Evolutionary conservation across 2,797 vertebrate genomes (phyloP).

Genomic region (Margarornis squamiger): DNA sequence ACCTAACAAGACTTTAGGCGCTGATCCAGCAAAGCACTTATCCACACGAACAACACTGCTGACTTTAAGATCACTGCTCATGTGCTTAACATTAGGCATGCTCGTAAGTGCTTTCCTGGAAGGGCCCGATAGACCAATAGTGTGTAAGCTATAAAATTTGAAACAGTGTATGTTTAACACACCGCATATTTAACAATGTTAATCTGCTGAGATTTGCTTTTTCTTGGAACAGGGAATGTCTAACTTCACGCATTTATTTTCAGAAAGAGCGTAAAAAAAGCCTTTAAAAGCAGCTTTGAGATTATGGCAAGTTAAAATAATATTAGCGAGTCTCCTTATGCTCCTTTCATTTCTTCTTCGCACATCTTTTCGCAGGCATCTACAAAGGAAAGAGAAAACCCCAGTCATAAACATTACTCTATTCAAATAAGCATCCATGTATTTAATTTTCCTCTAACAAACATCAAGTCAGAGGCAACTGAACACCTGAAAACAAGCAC

Average conservation of each 20-base stretch:
- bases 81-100: conserved; percentile 65
- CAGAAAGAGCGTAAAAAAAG: conserved; percentile 18
- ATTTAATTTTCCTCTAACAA: background rate
- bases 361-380: conserved; percentile 56
- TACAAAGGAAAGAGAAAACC: conserved; percentile 63
- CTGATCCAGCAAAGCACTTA: conserved; percentile 63
- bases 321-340: background rate
- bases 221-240: conserved; percentile 35
- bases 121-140: conserved; percentile 47
- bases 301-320: conserved; percentile 33
- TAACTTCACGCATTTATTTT: conserved; percentile 35
- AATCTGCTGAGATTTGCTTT: conserved; percentile 62
- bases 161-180: conserved; percentile 48
- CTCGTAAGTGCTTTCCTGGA: conserved; percentile 66
- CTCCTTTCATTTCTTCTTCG: conserved; percentile 56
- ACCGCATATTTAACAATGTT: conserved; percentile 38
- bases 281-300: conserved; percentile 35
- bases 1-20: conserved; percentile 58
- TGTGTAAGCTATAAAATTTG: conserved; percentile 53
- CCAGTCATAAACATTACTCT: background rate
- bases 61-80: conserved; percentile 44
- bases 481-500: background rate
- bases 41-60: background rate
- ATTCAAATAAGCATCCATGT: background rate
- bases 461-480: background rate